Percentiles rank a stretch among this genome's conserved stretches.
These are phyloP conservation scores for Ephestia elutella DNA, from an alignment of 1,140 invertebrate genomes.

Conservation along the genomic window DNA sequence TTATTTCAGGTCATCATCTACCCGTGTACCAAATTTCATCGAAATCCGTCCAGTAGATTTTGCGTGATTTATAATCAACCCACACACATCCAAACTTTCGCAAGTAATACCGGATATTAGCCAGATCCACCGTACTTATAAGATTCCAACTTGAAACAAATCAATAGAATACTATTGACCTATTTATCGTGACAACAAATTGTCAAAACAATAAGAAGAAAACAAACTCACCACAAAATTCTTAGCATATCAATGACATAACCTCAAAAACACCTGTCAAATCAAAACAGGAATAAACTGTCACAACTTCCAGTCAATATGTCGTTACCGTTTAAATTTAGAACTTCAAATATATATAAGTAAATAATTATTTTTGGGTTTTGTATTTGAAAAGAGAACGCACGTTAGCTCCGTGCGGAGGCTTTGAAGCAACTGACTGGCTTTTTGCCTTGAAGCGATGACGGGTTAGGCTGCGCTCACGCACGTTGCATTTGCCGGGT, in stretches of 20 bases:
- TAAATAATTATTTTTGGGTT: not conserved
- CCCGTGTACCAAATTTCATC: too few species aligned
- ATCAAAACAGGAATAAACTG: not conserved
- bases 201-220: not conserved
- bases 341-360: not conserved
- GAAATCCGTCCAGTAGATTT: too few species aligned
- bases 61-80: too few species aligned
- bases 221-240: not conserved
- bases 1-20: too few species aligned
- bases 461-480: constrained; percentile 7
- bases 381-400: not conserved
- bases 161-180: not conserved
- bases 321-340: too few species aligned
- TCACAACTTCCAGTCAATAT: not conserved
- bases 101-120: too few species aligned
- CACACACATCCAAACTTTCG: too few species aligned
- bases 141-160: not conserved
- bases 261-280: not conserved
- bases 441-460: constrained; percentile 7
- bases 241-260: constrained; percentile 5
- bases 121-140: not conserved
- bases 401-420: not conserved
- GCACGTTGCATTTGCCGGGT: not conserved
- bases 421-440: not conserved
- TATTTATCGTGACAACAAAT: not conserved